Evolutionary conservation across 2,888 invertebrate genomes (phyloP).

Genomic region (Nyleta sp.): DNA sequence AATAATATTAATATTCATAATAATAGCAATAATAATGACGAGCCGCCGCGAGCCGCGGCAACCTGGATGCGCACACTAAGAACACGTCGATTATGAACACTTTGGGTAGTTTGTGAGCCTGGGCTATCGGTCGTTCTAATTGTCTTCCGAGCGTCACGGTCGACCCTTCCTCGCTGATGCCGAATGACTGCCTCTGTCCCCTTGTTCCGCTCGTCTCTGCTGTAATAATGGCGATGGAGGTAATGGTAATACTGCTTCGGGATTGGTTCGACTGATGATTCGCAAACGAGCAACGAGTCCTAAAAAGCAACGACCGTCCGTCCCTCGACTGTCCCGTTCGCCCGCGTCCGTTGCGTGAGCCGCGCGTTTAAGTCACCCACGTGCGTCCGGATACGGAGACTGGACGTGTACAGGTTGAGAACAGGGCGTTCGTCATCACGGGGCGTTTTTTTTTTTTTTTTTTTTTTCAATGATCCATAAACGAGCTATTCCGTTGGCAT

Average conservation of each 20-base stretch:
- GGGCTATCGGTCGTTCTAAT: slow-evolving; percentile 67
- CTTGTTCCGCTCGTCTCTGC: too few relatives aligned
- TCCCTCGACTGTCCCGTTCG: too few relatives aligned
- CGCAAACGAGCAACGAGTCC: slow-evolving; percentile 6
- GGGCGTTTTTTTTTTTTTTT: slow-evolving; percentile 62
- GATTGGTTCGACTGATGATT: slow-evolving; percentile 35
- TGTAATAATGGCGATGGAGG: too few relatives aligned
- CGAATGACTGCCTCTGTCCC: too few relatives aligned
- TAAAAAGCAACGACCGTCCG: too few relatives aligned
- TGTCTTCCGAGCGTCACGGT: slow-evolving; percentile 32
- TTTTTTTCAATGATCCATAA: slow-evolving; percentile 71
- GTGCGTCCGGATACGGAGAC: slow-evolving; percentile 36
- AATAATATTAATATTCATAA: too few relatives aligned
- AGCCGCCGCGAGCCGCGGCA: too few relatives aligned
- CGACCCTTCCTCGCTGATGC: slow-evolving; percentile 27
- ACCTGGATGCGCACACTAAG: slow-evolving; percentile 61
- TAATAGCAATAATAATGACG: too few relatives aligned
- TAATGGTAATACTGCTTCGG: slow-evolving; percentile 56
- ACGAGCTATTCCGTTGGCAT: slow-evolving; percentile 76
- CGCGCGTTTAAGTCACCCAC: too few relatives aligned
- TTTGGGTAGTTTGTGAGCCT: slow-evolving; percentile 79
- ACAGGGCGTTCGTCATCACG: slow-evolving; percentile 80
- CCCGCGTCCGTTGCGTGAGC: too few relatives aligned
- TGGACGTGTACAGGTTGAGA: slow-evolving; percentile 62
- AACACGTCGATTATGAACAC: slow-evolving; percentile 79